Percentiles rank a stretch among this genome's conserved stretches.
phyloP scores from a whole-genome alignment of 2,797 vertebrate genomes.

The Graptemys geographica region DNA sequence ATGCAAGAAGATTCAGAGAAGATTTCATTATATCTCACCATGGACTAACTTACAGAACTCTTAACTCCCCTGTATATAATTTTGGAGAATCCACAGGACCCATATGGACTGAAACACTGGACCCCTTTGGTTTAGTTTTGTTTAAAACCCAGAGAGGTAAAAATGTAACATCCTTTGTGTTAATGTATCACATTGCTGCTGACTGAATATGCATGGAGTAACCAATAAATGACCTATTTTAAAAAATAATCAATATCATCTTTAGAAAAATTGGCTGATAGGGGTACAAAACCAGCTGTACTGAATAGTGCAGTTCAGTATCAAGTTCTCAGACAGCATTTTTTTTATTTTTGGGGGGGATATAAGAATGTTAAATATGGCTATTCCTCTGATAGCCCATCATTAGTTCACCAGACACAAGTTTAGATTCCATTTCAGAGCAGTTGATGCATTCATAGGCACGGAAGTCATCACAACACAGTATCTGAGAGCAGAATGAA shows the following conservation, averaged over 20 bases:
- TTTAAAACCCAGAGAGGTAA: neutral
- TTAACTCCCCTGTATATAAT: neutral
- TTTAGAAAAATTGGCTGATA: neutral
- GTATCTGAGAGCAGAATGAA: neutral
- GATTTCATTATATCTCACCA: conserved; percentile 51
- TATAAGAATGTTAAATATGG: neutral
- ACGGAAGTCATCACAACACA: neutral
- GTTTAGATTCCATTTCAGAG: neutral
- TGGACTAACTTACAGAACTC: neutral
- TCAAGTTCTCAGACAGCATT: neutral
- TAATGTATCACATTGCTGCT: neutral
- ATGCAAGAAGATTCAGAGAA: conserved; percentile 55
- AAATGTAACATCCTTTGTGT: neutral
- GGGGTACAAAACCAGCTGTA: neutral
- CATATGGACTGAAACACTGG: neutral
- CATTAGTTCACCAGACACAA: neutral
- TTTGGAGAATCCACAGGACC: neutral
- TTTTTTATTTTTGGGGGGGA: neutral
- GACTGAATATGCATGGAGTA: neutral
- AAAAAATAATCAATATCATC: neutral
- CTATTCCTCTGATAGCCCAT: neutral
- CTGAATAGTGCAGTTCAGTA: neutral
- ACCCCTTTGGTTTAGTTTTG: neutral
- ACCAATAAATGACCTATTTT: neutral
- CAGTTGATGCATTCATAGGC: conserved; percentile 19